These are phyloP conservation scores for Coreius guichenoti DNA, from an alignment of 2,797 vertebrate species.

Conservation along the genomic window DNA sequence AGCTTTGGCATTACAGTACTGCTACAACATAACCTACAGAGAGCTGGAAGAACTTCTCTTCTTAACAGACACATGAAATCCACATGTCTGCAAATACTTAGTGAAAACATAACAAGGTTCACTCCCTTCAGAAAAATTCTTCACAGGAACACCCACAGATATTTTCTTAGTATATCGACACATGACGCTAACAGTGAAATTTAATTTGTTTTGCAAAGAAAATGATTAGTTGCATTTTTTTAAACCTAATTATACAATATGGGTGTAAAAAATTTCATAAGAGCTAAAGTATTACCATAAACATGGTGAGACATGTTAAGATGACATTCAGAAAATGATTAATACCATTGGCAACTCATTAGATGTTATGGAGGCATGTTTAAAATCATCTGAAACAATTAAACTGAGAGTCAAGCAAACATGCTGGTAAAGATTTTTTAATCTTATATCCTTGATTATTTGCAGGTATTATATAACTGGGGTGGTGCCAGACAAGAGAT, in stretches of 20 bases:
- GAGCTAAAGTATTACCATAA: not conserved
- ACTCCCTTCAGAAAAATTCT: conserved; percentile 50
- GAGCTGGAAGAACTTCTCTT: not conserved
- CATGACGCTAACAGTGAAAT: not conserved
- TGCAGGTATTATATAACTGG: conserved; percentile 45
- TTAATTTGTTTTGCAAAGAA: not conserved
- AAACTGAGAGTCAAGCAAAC: not conserved
- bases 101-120: conserved; percentile 26
- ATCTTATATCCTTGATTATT: not conserved
- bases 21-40: not conserved
- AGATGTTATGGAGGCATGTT: not conserved
- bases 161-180: conserved; percentile 13
- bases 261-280: not conserved
- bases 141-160: conserved; percentile 50
- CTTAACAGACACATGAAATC: not conserved
- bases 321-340: not conserved
- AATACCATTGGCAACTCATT: not conserved
- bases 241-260: not conserved
- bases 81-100: conserved; percentile 38
- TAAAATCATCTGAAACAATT: not conserved
- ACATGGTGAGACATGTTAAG: conserved; percentile 34
- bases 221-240: not conserved
- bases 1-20: not conserved
- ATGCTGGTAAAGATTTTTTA: not conserved
- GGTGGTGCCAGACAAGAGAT: conserved; percentile 35